Base-by-base conservation (phyloP, 2,113 vertebrate genomes). In the Rynchops niger region DNA sequence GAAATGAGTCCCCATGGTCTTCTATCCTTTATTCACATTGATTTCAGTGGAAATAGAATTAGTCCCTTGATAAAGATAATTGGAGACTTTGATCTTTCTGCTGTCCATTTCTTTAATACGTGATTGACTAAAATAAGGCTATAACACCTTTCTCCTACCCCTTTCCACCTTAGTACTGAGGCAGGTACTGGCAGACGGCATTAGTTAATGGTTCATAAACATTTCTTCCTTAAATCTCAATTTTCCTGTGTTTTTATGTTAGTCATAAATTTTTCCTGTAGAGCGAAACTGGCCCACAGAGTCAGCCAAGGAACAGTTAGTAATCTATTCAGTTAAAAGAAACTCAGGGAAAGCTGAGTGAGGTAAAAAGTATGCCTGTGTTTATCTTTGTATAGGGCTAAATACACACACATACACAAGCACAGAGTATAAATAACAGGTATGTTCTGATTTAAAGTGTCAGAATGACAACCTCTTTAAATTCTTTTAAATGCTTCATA, bases 381-480 rank as follows among this genome's bases (percentile, higher is more conserved):
- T 88, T 92, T 81, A 34, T 71, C 50, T 47, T 66, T 90, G 42
- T 29, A 50, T 18, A 71, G 27, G 26, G 9, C 26, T 85, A 93
- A 92, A 85, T 55, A 77, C 13, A 67, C 30, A 88, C 22, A 71
- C 2, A 56, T 13, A 47, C 11, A 36, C 36, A 93, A 74, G 27
- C 69, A 71, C 29, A 45, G 25, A 72, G 36, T 66, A 70, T 72
- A 89, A 95, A 82, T 86, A 95, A 82, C 78, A 93, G 53, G 45
- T 66, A 78, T 90, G 53, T 80, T 97, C 70, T 86, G 66, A 87
- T 93, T 58, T 95, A 90, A 95, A 66, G 49, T 86, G 66, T 89
- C 88, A 91, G 89, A 86, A 91, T 93, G 89, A 93, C 81, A 96
- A 45, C 16, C n/a, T 88, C 62, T 96, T 87, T 80, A 95, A 87